phyloP scores from a whole-genome alignment of 2,888 invertebrate genomes.

The Toxonevra muliebris region DNA sequence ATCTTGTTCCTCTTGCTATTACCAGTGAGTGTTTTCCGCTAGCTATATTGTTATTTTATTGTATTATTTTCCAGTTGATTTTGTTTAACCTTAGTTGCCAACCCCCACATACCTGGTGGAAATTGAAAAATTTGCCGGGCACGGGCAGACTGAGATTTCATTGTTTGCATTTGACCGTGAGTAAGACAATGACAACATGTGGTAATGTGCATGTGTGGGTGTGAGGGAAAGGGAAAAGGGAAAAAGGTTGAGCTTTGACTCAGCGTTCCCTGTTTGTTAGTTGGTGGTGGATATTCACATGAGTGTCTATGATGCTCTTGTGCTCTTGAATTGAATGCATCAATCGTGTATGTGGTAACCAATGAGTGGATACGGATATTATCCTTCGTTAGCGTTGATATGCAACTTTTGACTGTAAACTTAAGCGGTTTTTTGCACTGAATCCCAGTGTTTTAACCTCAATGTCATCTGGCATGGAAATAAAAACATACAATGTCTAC shows the following conservation, averaged over 20 bases:
- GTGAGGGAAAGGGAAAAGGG: background rate
- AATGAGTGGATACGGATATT: constrained; percentile 15
- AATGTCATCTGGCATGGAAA: constrained; percentile 7
- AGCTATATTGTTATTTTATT: constrained; percentile 26
- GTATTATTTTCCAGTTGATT: constrained; percentile 25
- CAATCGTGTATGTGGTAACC: background rate
- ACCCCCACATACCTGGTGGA: background rate
- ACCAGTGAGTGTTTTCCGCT: background rate
- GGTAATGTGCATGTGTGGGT: background rate
- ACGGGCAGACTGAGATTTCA: background rate
- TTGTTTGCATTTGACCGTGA: constrained; percentile 26
- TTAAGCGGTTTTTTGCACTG: background rate
- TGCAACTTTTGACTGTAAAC: background rate
- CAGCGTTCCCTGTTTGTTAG: background rate
- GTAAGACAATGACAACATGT: constrained; percentile 20
- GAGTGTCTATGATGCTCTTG: background rate
- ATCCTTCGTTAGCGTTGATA: constrained; percentile 21
- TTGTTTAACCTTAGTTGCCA: constrained; percentile 13
- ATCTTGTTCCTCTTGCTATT: background rate
- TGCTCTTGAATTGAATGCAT: background rate
- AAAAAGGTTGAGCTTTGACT: background rate
- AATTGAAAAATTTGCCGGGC: background rate
- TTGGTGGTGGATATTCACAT: background rate
- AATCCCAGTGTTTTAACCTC: background rate
- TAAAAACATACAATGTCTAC: background rate